These are phyloP conservation scores for Tadarida brasiliensis DNA, from an alignment of 2,797 vertebrate species.

Conservation along the genomic window DNA sequence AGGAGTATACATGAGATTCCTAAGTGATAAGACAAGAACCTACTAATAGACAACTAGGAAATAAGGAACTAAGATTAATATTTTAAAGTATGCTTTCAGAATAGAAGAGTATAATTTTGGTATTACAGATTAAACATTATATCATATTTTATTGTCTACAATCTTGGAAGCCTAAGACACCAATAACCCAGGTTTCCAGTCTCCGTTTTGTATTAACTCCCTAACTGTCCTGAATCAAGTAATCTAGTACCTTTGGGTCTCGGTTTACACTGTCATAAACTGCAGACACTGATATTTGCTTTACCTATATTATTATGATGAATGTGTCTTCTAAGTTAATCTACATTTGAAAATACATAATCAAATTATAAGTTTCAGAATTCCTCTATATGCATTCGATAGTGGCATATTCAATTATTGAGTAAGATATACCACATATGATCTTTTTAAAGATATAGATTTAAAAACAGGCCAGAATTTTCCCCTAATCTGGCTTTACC, in stretches of 20 bases:
- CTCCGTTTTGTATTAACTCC: slow-evolving; percentile 26
- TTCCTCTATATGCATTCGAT: not conserved
- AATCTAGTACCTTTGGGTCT: not conserved
- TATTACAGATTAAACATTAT: slow-evolving; percentile 6
- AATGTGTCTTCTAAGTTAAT: not conserved
- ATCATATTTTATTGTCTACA: slow-evolving; percentile 11
- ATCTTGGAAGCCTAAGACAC: slow-evolving; percentile 6
- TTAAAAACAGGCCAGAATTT: slow-evolving; percentile 39
- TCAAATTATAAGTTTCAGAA: slow-evolving; percentile 17
- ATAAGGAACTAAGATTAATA: slow-evolving; percentile 37
- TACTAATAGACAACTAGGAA: not conserved
- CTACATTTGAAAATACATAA: slow-evolving; percentile 16
- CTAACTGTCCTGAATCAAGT: not conserved
- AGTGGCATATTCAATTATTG: slow-evolving; percentile 33
- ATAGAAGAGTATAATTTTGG: slow-evolving; percentile 24
- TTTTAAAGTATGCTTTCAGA: slow-evolving; percentile 32
- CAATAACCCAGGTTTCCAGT: not conserved
- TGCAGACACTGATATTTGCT: not conserved
- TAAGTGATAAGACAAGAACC: not conserved
- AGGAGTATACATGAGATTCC: not conserved
- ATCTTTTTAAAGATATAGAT: slow-evolving; percentile 19
- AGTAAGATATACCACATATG: not conserved
- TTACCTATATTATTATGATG: slow-evolving; percentile 35
- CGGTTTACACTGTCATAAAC: slow-evolving; percentile 8
- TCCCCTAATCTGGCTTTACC: not conserved